A percentile compares a stretch with the other conserved stretches of the same genome.
Evolutionary conservation across 2,797 vertebrate species (phyloP).

Genomic region (Catostomus latipinnis): DNA sequence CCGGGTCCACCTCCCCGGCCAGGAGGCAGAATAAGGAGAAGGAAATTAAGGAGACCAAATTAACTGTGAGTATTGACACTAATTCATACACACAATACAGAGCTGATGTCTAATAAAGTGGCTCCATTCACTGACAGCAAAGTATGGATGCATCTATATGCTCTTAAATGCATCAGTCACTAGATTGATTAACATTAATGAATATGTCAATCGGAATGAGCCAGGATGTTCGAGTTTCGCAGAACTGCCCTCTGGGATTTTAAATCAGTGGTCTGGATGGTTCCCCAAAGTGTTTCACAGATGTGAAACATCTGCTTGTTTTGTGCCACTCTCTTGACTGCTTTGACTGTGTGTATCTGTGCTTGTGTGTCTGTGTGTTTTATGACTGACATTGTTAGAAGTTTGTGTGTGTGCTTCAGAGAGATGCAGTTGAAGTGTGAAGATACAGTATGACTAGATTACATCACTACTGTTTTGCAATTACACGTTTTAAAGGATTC

Average conservation of each 20-base stretch:
- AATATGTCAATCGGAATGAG: constrained; percentile 5
- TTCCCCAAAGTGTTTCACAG: constrained; percentile 44
- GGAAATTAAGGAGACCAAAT: constrained; percentile 89
- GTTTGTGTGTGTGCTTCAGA: constrained; percentile 5
- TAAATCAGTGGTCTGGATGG: constrained; percentile 31
- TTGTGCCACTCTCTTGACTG: constrained; percentile 29
- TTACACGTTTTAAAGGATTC: background rate
- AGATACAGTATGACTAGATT: constrained; percentile 32
- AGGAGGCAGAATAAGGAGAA: constrained; percentile 88
- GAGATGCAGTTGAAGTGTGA: background rate
- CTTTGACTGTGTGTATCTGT: background rate
- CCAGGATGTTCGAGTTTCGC: constrained; percentile 4
- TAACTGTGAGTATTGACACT: constrained; percentile 80
- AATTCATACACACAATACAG: background rate
- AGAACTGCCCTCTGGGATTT: constrained; percentile 23
- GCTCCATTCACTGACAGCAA: background rate
- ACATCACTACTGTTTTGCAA: constrained; percentile 49
- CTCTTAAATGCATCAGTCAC: background rate
- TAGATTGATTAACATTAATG: constrained; percentile 2
- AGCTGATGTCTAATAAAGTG: background rate
- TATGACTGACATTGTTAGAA: background rate
- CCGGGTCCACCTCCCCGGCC: constrained; percentile 86
- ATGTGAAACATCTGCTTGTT: constrained; percentile 56
- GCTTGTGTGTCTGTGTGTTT: background rate
- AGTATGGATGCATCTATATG: background rate